These are phyloP conservation scores for Ptilodon capucinus DNA, from an alignment of 2,888 invertebrate genomes.

Conservation along the genomic window DNA sequence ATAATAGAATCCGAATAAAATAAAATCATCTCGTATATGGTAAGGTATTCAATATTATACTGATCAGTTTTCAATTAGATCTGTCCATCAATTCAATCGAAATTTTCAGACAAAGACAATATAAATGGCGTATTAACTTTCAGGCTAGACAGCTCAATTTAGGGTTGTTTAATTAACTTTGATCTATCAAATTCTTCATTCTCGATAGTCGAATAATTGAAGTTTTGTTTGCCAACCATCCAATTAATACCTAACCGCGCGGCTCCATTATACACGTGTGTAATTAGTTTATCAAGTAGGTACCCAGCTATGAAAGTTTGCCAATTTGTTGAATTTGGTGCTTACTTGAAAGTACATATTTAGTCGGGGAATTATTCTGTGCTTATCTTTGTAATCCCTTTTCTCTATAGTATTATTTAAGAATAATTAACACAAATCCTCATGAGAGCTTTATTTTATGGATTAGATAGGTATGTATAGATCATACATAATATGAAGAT, in stretches of 20 bases:
- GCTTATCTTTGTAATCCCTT: neutral
- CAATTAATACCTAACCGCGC: neutral
- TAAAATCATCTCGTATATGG: no score
- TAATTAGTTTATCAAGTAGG: conserved; percentile 2
- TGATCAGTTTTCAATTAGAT: neutral
- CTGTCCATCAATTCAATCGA: neutral
- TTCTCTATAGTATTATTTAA: no score
- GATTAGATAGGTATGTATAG: no score
- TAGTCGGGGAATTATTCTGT: neutral
- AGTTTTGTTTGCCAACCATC: conserved; percentile 10
- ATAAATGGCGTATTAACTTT: conserved; percentile 20
- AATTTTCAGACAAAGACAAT: neutral
- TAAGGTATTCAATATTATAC: no score
- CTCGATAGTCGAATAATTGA: conserved; percentile 22
- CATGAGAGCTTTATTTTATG: no score
- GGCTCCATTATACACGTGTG: neutral
- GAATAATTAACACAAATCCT: no score
- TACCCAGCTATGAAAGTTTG: neutral
- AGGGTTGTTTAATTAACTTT: conserved; percentile 27
- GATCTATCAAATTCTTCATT: conserved; percentile 19
- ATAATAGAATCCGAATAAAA: no score
- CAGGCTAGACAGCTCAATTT: conserved; percentile 5
- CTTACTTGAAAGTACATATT: neutral
- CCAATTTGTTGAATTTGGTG: neutral
- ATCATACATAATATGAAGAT: no score